Percentiles rank a stretch among this genome's conserved stretches.
Conservation (phyloP, 2,797 vertebrate species). For the Characodon lateralis region DNA sequence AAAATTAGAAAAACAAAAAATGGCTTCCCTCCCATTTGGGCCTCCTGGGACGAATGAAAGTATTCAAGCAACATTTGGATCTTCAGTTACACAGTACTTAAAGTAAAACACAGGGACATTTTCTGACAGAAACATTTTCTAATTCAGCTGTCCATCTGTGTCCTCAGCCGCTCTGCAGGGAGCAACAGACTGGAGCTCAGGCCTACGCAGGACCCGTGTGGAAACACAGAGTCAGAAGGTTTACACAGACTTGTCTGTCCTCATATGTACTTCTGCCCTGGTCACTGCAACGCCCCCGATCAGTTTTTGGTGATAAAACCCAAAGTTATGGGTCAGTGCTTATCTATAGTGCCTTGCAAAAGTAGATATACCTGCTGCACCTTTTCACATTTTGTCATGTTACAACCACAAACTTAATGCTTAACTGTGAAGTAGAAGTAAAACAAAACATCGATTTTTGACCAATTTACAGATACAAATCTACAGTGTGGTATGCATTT, state of each 20-base stretch:
- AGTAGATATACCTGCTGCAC: neutral
- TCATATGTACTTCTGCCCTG: neutral
- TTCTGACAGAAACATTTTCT: constrained; percentile 39
- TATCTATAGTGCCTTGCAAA: neutral
- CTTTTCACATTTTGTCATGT: neutral
- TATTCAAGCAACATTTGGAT: neutral
- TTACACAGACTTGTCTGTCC: neutral
- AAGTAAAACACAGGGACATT: neutral
- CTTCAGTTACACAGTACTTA: neutral
- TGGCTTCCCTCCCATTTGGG: neutral
- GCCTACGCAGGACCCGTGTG: constrained; percentile 37
- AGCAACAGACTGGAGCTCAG: constrained; percentile 36
- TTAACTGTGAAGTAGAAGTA: neutral
- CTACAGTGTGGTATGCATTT: no score
- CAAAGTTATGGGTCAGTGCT: neutral
- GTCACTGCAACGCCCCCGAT: neutral
- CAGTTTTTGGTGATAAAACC: neutral
- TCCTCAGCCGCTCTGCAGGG: constrained; percentile 47
- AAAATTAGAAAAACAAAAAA: neutral
- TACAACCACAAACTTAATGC: neutral
- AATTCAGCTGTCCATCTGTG: constrained; percentile 64
- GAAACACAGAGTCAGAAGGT: neutral
- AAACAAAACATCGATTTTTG: neutral
- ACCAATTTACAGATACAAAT: no score
- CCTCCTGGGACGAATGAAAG: neutral